Base-by-base conservation (phyloP, 1,140 invertebrate species). In the Brachionus calyciflorus region DNA sequence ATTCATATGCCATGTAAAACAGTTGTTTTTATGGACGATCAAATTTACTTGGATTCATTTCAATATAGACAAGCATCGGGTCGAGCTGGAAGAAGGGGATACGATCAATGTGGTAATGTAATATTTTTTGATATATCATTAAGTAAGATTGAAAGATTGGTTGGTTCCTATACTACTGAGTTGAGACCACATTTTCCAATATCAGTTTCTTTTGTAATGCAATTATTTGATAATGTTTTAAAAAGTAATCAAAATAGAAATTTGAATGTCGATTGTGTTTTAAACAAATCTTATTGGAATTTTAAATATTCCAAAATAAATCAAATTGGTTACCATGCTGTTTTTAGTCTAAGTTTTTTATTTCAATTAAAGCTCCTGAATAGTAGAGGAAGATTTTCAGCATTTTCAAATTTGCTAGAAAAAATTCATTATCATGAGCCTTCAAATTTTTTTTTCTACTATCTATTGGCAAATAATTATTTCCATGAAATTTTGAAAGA, bases 1-100 rank as follows among this genome's bases (percentile, higher is more conserved):
- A 69, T 69, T n/a, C 63, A 69, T 28, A 48, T 69, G 41, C 63
- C 63, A 28, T 48, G 41, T 48, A 69, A 48, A 48, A 46, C 63
- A 28, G 63, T 48, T 7, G 63, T 46, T 4, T 69, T 69, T 48
- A 48, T 69, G 17, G 14, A 69, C 19, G 63, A 69, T 69, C 4
- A 46, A 48, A 69, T 69, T 28, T 69, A 48, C 48, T 30, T 69
- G 10, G 63, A 69, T 48, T 26, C 63, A 14, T 69, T 69, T 48
- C 63, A 69, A 17, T 69, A 46, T 48, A 24, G 44, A 28, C 63
- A 69, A 69, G 41, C 63, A 48, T 69, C 41, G 28, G 63, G 63
- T n/a, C 24, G 63, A 48, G 63, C 63, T 46, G 63, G 63, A 21
- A 19, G 63, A 7, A 19, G 63, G 12, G 63, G 63, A n/a, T 69